These are phyloP conservation scores for Furcula furcula DNA, from an alignment of 2,888 invertebrate species.

Conservation along the genomic window DNA sequence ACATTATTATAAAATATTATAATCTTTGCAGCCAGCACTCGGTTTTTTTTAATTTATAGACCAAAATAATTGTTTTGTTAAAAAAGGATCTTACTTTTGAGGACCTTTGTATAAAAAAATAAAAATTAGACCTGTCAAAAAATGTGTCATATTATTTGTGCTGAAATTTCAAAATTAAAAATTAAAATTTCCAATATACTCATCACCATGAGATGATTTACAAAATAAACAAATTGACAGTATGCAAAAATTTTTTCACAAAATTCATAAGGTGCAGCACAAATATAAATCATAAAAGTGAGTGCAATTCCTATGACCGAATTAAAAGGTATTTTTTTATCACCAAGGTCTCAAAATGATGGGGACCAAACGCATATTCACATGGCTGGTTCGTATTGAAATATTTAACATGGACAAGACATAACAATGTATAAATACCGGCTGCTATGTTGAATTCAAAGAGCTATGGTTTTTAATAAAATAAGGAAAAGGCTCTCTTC, in stretches of 20 bases:
- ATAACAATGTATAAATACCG: background rate
- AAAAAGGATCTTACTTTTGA: too few species aligned
- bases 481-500: background rate
- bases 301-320: constrained; percentile 39
- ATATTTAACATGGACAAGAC: background rate
- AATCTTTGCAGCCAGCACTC: too few species aligned
- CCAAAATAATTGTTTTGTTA: too few species aligned
- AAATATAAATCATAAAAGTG: constrained; percentile 33
- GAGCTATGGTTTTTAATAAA: background rate
- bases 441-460: background rate
- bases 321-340: constrained; percentile 7
- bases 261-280: constrained; percentile 36
- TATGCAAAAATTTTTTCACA: constrained; percentile 25
- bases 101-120: constrained; percentile 2
- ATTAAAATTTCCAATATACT: constrained; percentile 11
- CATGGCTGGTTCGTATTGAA: constrained; percentile 39
- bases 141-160: constrained; percentile 10
- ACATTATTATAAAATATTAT: too few species aligned
- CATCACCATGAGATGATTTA: constrained; percentile 52
- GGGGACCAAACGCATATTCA: constrained; percentile 34
- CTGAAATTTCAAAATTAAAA: constrained; percentile 12
- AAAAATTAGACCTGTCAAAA: constrained; percentile 10
- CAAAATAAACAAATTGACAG: constrained; percentile 35
- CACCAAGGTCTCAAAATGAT: constrained; percentile 21
- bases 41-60: too few species aligned